Base-by-base conservation (phyloP, 2,888 invertebrate genomes). In the Aquatica leii region DNA sequence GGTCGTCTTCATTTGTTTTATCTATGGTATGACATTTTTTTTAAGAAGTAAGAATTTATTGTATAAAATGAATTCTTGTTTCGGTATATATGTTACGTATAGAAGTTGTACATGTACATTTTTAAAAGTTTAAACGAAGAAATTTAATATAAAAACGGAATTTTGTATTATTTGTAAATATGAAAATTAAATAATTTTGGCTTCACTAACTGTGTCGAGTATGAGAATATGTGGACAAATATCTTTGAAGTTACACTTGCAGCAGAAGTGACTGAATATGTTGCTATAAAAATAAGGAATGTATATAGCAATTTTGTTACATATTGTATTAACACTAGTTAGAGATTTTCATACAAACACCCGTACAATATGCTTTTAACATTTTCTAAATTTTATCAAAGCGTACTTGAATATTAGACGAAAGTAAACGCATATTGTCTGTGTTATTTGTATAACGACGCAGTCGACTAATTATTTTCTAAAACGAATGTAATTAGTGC, bases 281-380 rank as follows among this genome's bases (percentile, higher is more conserved):
- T 14, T 17, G 14, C 17, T 43, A 43, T 14, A 17, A 43, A 43
- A 17, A 43, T 40, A 40, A 40, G 14, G n/a, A 43, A 9, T 54
- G 43, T 57, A 58, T 51, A 58, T 58, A 58, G 41, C 15, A 15
- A 35, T 50, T 58, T 51, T 58, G 58, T 58, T 58, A 50, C 15
- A 58, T 58, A 40, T 37, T 57, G 34, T 58, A 58, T 58, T 58
- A 50, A 58, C 51, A 41, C 58, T 57, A 58, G 50, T 58, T 58
- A 58, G 35, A 51, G n/a, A n/a, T 31, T 49, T 41, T n/a, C 56
- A 56, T 56, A 56, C 35, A 41, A 35, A 21, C 2, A 49, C 20
- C 4, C 57, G 37, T 57, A 40, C 57, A 14, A 37, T 57, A 49
- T 57, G 55, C 21, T 55, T 31, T 34, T 43, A 43, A 43, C 8